Evolutionary conservation across 2,888 invertebrate species (phyloP).

Genomic region (Sminthurides aquaticus): DNA sequence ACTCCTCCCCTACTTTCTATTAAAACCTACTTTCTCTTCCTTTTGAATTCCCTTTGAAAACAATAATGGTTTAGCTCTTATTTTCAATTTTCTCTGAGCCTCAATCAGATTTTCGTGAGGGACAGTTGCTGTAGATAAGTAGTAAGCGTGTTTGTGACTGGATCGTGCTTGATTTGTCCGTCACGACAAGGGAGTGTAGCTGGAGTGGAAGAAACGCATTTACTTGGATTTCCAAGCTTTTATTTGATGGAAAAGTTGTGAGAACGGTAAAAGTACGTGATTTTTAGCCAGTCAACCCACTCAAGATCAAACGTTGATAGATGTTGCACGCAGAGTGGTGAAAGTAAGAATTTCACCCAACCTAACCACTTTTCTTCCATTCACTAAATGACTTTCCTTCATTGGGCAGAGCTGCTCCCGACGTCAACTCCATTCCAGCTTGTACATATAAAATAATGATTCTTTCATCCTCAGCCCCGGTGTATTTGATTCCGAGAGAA

Average conservation of each 20-base stretch:
- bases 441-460: neutral
- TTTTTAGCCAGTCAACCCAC: slow-evolving; percentile 37
- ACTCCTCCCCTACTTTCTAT: too few species aligned
- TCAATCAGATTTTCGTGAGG: neutral
- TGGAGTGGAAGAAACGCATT: too few species aligned
- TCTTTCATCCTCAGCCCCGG: neutral
- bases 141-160: neutral
- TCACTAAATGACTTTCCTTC: neutral
- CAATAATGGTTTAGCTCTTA: too few species aligned
- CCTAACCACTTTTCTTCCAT: neutral
- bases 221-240: neutral
- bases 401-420: too few species aligned
- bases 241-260: slow-evolving; percentile 5
- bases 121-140: neutral
- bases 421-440: neutral
- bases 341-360: neutral
- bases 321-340: neutral
- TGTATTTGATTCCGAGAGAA: neutral
- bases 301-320: slow-evolving; percentile 26
- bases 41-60: too few species aligned
- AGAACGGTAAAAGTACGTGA: slow-evolving; percentile 33
- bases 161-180: neutral
- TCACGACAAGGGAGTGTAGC: neutral
- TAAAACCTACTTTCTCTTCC: too few species aligned
- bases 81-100: neutral